phyloP scores from a whole-genome alignment of 92 coral and sea anemone species.

The Chrysogorgia sp. region DNA sequence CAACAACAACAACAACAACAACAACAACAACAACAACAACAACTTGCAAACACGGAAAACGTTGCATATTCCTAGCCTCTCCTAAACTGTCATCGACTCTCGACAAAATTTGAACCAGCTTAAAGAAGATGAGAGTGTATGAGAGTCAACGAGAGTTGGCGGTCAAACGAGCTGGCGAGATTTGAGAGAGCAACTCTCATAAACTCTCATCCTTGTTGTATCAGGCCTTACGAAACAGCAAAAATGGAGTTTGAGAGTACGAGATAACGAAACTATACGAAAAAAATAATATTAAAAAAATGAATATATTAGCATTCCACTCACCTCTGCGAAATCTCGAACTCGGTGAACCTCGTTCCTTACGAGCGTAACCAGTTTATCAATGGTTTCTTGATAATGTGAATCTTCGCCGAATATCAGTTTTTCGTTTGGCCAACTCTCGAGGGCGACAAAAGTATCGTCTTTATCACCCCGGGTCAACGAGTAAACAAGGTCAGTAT shows the following conservation, averaged over 20 bases:
- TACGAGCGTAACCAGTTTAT: slow-evolving; percentile 59
- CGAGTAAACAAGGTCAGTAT: slow-evolving; percentile 82
- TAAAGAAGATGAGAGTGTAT: too few relatives aligned
- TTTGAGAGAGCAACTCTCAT: too few relatives aligned
- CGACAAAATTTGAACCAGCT: too few relatives aligned
- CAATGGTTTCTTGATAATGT: slow-evolving; percentile 76
- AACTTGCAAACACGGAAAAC: too few relatives aligned
- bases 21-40: too few relatives aligned
- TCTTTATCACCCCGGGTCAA: slow-evolving; percentile 77
- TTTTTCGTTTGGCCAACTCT: slow-evolving; percentile 84
- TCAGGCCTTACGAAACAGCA: too few relatives aligned
- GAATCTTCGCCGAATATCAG: slow-evolving; percentile 85
- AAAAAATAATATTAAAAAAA: not conserved
- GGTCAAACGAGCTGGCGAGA: too few relatives aligned
- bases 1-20: too few relatives aligned
- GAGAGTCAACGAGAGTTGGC: too few relatives aligned
- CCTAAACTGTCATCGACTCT: too few relatives aligned
- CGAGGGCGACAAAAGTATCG: slow-evolving; percentile 68
- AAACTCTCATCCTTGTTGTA: too few relatives aligned
- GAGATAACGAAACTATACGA: not conserved
- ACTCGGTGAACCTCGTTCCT: slow-evolving; percentile 76
- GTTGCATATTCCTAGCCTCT: too few relatives aligned
- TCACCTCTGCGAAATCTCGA: slow-evolving; percentile 74
- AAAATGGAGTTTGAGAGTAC: not conserved
- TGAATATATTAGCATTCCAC: not conserved